phyloP scores from a whole-genome alignment of 1,140 invertebrate species.

The Pararge aegeria region DNA sequence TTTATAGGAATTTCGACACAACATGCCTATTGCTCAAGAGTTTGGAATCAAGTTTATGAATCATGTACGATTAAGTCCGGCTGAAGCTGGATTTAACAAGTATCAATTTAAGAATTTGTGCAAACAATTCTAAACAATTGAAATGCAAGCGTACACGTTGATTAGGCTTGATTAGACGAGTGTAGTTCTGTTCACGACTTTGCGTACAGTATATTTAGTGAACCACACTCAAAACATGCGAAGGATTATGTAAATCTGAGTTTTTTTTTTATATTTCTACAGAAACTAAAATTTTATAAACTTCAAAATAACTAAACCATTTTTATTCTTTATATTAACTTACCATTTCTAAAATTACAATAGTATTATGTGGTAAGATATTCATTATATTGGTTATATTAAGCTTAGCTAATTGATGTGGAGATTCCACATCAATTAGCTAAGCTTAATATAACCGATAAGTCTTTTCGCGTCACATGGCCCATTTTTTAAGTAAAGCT shows the following conservation, averaged over 20 bases:
- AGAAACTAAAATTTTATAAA: no score
- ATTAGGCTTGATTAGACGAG: slow-evolving; percentile 38
- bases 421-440: no score
- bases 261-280: no score
- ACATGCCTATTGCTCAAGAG: slow-evolving; percentile 21
- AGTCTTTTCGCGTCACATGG: no score
- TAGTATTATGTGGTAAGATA: no score
- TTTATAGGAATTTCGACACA: slow-evolving; percentile 8
- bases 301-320: no score
- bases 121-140: slow-evolving; percentile 69
- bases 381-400: no score
- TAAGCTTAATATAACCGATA: no score
- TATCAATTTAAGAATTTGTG: slow-evolving; percentile 66
- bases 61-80: slow-evolving; percentile 32
- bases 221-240: neutral
- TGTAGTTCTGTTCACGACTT: neutral
- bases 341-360: no score
- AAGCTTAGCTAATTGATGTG: no score
- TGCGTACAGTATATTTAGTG: neutral
- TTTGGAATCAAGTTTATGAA: slow-evolving; percentile 31
- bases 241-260: neutral
- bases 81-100: slow-evolving; percentile 50
- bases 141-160: slow-evolving; percentile 39
- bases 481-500: no score
- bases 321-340: no score